Base-by-base conservation (phyloP, 2,888 invertebrate species). In the Lithophane socia region DNA sequence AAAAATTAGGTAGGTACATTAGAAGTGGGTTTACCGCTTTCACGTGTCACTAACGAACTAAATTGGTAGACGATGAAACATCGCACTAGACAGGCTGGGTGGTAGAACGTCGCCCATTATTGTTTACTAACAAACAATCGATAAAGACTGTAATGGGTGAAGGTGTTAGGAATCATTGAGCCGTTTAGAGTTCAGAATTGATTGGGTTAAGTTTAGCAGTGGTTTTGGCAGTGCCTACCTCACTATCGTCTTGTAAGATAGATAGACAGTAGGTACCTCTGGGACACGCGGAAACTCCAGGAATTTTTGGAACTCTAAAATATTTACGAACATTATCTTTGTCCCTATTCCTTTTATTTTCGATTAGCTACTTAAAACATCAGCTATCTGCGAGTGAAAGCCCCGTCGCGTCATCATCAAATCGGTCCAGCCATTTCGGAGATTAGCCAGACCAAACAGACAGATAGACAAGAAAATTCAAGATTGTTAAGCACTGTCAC, bases 31-130 rank as follows among this genome's bases (percentile, higher is more conserved):
- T 67, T 54, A 73, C 61, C 44, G 49, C 83, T 83, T 83, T 83
- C 81, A 65, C 73, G 42, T 80, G 67, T 80, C 63, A 72, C 66
- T 84, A 44, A 65, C n/a, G 29, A 60, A 65, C 21, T 49, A 29
- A 70, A 80, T 77, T 58, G 60, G 61, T 74, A 61, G 69, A 58
- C 65, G 75, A 72, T 84, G 74, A 80, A 81, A 65, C 74, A 76
- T 54, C 61, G 60, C 71, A 77, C 71, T 80, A 47, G 65, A 67
- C 16, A 52, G 60, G 42, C 29, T 54, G 60, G 42, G 29, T 54
- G 54, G 29, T 73, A 69, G 42, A 47, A 58, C 65, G 56, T 71
- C 54, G 44, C 7, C 42, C 49, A 66, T 52, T 44, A n/a, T 63
- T 73, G 65, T 81, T 83, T 72, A 80, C 61, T 61, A 77, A 73